Evolutionary conservation across 2,113 vertebrate genomes (phyloP).

Genomic region (Chlamydotis undulata): DNA sequence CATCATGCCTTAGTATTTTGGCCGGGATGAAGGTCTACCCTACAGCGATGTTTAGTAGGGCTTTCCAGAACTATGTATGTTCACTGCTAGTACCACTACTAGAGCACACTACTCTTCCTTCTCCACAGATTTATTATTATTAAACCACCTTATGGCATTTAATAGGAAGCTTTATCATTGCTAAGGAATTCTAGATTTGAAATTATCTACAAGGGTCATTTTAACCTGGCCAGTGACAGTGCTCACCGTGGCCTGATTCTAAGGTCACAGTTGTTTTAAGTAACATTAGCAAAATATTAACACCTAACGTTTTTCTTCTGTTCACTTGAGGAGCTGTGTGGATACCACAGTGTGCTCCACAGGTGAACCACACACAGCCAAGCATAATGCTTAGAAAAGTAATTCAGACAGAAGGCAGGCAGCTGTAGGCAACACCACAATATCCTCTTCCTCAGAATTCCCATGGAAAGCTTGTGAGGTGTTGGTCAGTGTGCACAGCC

Average conservation of each 20-base stretch:
- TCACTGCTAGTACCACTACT: neutral
- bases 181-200: neutral
- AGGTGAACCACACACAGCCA: neutral
- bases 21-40: no score
- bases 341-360: neutral
- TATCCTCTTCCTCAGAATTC: neutral
- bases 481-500: neutral
- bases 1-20: fast-evolving
- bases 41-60: fast-evolving
- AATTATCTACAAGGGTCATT: neutral
- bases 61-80: neutral
- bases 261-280: neutral
- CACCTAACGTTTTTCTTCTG: neutral
- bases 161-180: neutral
- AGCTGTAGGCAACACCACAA: neutral
- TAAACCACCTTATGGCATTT: neutral
- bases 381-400: neutral
- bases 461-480: neutral
- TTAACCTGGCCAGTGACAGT: neutral
- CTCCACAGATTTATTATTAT: neutral
- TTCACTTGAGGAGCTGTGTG: neutral
- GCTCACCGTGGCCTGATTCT: neutral
- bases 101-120: neutral
- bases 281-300: neutral
- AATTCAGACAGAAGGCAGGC: neutral